Conservation (phyloP, 1,140 invertebrate species). For the Sycophaga agraensis region DNA sequence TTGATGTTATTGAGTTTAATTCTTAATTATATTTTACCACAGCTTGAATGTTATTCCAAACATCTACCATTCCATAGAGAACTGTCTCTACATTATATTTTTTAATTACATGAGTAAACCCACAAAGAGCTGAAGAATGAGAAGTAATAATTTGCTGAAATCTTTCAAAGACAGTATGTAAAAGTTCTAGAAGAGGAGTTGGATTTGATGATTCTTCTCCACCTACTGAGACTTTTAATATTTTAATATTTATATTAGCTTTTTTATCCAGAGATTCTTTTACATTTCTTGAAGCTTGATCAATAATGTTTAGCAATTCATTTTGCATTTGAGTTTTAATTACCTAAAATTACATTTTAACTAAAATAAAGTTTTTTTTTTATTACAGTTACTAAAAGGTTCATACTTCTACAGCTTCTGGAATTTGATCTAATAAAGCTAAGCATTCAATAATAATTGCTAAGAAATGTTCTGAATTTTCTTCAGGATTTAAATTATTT, state of each 20-base stretch:
- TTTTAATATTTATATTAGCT: conserved; percentile 16
- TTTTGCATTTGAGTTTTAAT: conserved; percentile 80
- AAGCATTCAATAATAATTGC: conserved; percentile 84
- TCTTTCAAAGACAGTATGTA: conserved; percentile 72
- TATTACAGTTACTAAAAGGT: neutral
- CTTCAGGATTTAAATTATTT: conserved; percentile 65
- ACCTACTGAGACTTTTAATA: conserved; percentile 6
- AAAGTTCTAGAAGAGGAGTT: conserved; percentile 58
- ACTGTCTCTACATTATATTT: conserved; percentile 61
- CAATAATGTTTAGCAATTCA: conserved; percentile 76
- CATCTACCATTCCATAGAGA: conserved; percentile 78
- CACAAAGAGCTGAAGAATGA: conserved; percentile 66
- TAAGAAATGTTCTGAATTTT: conserved; percentile 72
- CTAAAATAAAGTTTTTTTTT: conserved; percentile 1
- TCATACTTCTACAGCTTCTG: conserved; percentile 78
- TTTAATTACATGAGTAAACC: conserved; percentile 62
- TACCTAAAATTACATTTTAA: conserved; percentile 57
- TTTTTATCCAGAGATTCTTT: conserved; percentile 56
- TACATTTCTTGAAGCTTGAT: conserved; percentile 75
- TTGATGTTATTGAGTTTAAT: conserved; percentile 71
- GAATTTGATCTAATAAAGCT: conserved; percentile 79
- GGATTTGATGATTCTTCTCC: conserved; percentile 35
- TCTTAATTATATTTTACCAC: conserved; percentile 63
- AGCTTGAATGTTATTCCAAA: conserved; percentile 86
- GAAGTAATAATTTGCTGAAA: conserved; percentile 72